Evolutionary conservation across 2,797 vertebrate genomes (phyloP), one percentile per base, ranked within the genome.

Genomic region (Falco naumanni): DNA sequence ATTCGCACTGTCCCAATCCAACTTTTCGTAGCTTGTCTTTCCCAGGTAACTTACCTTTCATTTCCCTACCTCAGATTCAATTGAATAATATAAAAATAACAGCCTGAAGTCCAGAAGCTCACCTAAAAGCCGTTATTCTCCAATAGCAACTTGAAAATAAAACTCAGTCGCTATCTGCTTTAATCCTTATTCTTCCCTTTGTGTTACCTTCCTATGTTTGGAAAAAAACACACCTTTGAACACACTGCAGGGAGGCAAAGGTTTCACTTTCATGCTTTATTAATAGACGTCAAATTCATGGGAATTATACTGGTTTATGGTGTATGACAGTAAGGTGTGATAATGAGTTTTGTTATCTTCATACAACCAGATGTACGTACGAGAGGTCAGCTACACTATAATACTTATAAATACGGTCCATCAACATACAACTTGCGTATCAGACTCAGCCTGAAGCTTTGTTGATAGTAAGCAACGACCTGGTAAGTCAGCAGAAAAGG

Each of bases 141-240:
- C 59, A 70, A 17, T 7, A 61, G 57, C 5, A 16, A 16, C 34
- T 12, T 48, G 31, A 61, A 76, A 87, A 45, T 25, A 57, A 18
- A 39, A 61, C 25, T 57, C 48, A 33, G 20, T 11, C 34, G 6
- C 37, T 13, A 22, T 17, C 39, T 65, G 34, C 75, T 88, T 77
- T 64, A 54, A 75, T 66, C 25, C 15, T 39, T 53, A 8, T 28
- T 70, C n/a, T 53, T 76, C 43, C 33, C 50, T 53, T 28, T 9
- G 41, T 31, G 24, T 34, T 81, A 10, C 48, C 50, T 63, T 37
- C 61, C 33, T 13, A 26, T 1, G 2, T 57, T 41, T 53, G 41
- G 26, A 48, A 47, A 6, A 16, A 64, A 5, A 9, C 31, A 13
- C 5, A 0, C 4, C 2, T 53, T 12, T 26, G 6, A 77, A 34